phyloP scores from a whole-genome alignment of 2,113 vertebrate genomes.

The Arothron firmamentum region DNA sequence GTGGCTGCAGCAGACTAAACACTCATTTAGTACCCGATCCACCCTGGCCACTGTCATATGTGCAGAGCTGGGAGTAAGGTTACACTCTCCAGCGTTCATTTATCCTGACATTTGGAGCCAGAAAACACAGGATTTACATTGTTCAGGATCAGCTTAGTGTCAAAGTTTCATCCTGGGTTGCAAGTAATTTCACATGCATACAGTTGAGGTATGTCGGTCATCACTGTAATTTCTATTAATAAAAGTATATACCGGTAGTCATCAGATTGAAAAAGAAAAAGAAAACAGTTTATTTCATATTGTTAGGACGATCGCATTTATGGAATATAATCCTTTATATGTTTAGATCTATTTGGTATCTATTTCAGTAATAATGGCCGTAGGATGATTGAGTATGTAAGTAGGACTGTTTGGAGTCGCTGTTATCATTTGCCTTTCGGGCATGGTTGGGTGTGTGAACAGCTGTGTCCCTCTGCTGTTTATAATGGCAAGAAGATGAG shows the following conservation, averaged over 20 bases:
- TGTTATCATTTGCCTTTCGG: too few species aligned
- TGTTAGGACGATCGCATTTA: not conserved
- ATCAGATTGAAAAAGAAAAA: too few species aligned
- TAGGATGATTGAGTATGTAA: too few species aligned
- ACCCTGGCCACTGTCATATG: constrained; percentile 60
- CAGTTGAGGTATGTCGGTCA: too few species aligned
- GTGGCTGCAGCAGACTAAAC: constrained; percentile 17
- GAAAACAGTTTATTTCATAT: not conserved
- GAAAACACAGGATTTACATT: constrained; percentile 41
- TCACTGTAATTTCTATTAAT: too few species aligned
- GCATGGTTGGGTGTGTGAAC: not conserved
- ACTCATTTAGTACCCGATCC: constrained; percentile 53
- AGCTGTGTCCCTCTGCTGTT: constrained; percentile 30
- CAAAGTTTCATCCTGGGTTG: constrained; percentile 22
- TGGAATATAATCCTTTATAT: too few species aligned
- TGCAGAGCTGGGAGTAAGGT: constrained; percentile 33
- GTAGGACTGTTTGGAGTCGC: too few species aligned
- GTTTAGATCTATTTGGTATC: too few species aligned
- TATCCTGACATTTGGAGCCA: constrained; percentile 35
- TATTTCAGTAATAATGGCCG: too few species aligned
- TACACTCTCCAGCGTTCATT: constrained; percentile 39
- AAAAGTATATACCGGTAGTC: too few species aligned
- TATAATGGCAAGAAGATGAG: constrained; percentile 32
- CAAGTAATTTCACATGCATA: constrained; percentile 10
- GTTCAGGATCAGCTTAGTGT: constrained; percentile 22